A percentile compares a stretch with the other conserved stretches of the same genome.
phyloP scores from a whole-genome alignment of 2,113 vertebrate genomes.

The Odontophorus gujanensis region DNA sequence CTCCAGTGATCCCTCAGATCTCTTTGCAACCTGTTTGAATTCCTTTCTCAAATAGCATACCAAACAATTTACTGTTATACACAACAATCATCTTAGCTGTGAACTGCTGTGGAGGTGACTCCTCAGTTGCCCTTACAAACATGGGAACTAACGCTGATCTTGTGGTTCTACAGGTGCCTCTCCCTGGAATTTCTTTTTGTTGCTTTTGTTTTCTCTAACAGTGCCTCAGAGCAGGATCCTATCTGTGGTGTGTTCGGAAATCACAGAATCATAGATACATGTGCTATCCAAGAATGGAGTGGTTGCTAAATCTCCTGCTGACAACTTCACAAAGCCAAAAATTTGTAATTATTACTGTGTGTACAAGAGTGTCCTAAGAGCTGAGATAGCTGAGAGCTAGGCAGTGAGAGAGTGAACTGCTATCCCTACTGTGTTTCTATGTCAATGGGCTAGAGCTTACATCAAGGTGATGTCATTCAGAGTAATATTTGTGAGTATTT shows the following conservation, averaged over 20 bases:
- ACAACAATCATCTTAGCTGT: background rate
- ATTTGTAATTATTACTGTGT: background rate
- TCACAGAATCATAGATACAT: background rate
- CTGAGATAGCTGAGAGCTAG: background rate
- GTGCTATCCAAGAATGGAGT: background rate
- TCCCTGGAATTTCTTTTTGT: background rate
- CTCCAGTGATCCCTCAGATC: background rate
- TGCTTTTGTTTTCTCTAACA: background rate
- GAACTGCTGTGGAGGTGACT: background rate
- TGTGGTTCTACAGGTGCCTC: background rate
- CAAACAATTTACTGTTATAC: background rate
- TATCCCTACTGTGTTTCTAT: background rate
- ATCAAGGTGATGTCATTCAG: background rate
- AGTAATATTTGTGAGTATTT: background rate
- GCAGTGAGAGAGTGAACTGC: background rate
- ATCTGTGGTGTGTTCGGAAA: background rate
- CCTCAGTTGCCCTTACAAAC: background rate
- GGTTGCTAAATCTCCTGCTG: background rate
- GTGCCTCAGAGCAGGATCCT: background rate
- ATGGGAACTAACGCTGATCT: background rate
- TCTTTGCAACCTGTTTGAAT: background rate
- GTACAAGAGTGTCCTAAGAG: background rate
- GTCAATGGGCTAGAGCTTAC: background rate
- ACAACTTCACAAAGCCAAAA: background rate
- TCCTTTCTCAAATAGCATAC: background rate